Conservation (phyloP, 2,113 vertebrate genomes). For the Excalfactoria chinensis region DNA sequence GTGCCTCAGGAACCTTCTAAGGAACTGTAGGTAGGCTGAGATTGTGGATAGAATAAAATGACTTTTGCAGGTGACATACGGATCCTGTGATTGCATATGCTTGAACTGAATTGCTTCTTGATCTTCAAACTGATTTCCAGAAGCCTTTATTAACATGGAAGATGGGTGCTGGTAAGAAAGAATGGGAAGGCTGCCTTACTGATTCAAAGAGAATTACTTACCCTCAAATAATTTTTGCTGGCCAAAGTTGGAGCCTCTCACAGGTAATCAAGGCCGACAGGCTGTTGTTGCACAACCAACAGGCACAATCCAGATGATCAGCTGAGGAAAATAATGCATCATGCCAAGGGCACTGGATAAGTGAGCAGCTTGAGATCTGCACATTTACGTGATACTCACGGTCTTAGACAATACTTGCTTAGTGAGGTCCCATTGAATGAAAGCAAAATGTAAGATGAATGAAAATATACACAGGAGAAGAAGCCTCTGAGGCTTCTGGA, state of each 20-base stretch:
- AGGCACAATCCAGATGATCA: not conserved
- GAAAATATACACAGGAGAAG: not conserved
- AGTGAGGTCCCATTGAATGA: not conserved
- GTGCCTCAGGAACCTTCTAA: too few species aligned
- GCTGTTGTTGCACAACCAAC: too few species aligned
- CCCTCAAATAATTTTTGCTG: not conserved
- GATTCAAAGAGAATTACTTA: not conserved
- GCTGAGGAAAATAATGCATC: not conserved
- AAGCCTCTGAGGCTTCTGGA: not conserved
- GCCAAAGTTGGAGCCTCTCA: not conserved
- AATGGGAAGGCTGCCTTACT: not conserved
- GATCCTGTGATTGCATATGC: not conserved
- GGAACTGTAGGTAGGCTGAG: fast-evolving
- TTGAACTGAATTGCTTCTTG: not conserved
- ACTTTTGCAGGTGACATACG: not conserved
- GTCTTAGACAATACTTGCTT: not conserved
- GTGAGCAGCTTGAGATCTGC: not conserved
- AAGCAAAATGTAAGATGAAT: not conserved
- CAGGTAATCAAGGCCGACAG: not conserved
- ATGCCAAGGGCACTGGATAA: not conserved
- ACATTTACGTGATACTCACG: fast-evolving
- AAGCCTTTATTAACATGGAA: not conserved
- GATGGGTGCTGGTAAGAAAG: not conserved
- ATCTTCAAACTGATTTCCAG: not conserved
- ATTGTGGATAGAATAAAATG: not conserved